Evolutionary conservation across 2,888 invertebrate species (phyloP).

Genomic region (Rhabditoides inermis): DNA sequence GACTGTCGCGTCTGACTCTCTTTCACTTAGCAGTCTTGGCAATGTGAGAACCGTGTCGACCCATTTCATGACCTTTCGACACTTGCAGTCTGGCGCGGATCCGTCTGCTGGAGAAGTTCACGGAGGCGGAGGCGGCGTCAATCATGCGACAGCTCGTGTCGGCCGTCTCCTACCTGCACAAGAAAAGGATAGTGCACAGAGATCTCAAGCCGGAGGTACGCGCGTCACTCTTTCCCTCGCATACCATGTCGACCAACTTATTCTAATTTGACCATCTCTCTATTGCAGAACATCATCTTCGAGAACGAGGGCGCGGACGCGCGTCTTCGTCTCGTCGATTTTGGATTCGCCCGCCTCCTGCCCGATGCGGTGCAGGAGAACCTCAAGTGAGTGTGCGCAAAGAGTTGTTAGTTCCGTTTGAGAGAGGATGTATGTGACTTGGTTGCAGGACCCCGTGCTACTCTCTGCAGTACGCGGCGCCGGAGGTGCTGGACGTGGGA

Average conservation of each 20-base stretch:
- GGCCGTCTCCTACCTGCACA: conserved; percentile 78
- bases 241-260: conserved; percentile 67
- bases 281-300: conserved; percentile 65
- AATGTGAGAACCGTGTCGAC: background rate
- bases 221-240: background rate
- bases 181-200: conserved; percentile 74
- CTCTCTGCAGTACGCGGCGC: conserved; percentile 86
- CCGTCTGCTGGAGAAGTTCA: conserved; percentile 64
- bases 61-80: background rate
- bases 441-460: conserved; percentile 74
- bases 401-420: conserved; percentile 46
- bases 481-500: conserved; percentile 75
- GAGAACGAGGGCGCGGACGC: conserved; percentile 60
- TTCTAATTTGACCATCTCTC: conserved; percentile 70
- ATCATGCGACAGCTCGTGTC: conserved; percentile 72
- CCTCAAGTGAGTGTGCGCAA: conserved; percentile 26
- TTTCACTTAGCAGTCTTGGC: background rate
- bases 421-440: conserved; percentile 2
- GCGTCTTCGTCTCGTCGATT: conserved; percentile 82
- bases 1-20: conserved; percentile 10
- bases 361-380: conserved; percentile 49
- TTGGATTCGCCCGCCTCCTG: conserved; percentile 81
- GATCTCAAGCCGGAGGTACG: conserved; percentile 87
- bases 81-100: conserved; percentile 58
- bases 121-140: conserved; percentile 70